Conservation (phyloP, 2,113 vertebrate genomes). For the Erythrocercus mccallii region DNA sequence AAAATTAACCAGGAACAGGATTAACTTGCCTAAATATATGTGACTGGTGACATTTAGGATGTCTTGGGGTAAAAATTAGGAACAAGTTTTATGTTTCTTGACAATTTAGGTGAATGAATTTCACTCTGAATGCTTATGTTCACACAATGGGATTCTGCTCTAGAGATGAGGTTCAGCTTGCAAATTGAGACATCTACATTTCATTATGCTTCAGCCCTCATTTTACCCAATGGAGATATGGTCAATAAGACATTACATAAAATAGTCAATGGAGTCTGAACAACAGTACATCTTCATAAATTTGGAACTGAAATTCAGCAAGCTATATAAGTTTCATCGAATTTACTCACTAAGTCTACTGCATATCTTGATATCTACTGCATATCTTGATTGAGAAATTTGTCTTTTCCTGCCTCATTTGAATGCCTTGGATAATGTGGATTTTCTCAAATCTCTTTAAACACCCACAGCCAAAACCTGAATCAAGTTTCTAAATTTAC, state of each 20-base stretch:
- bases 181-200: background rate
- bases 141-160: background rate
- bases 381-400: background rate
- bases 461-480: rapidly evolving
- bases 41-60: background rate
- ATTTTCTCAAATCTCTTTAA: background rate
- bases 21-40: background rate
- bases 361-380: no score
- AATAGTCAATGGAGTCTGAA: background rate
- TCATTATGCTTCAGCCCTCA: background rate
- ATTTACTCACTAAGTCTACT: background rate
- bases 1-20: background rate
- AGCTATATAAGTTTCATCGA: background rate
- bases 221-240: background rate
- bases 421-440: background rate
- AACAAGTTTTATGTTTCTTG: background rate
- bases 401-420: background rate
- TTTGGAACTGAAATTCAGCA: background rate
- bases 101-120: background rate
- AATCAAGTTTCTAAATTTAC: background rate
- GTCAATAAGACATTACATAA: background rate
- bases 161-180: background rate
- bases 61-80: background rate
- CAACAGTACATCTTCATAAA: background rate
- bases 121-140: background rate